Evolutionary conservation across 37 sponge, comb jelly and placozoan species (phyloP), one percentile per base, ranked within the genome.

Genomic region (Aplysina aerophoba): DNA sequence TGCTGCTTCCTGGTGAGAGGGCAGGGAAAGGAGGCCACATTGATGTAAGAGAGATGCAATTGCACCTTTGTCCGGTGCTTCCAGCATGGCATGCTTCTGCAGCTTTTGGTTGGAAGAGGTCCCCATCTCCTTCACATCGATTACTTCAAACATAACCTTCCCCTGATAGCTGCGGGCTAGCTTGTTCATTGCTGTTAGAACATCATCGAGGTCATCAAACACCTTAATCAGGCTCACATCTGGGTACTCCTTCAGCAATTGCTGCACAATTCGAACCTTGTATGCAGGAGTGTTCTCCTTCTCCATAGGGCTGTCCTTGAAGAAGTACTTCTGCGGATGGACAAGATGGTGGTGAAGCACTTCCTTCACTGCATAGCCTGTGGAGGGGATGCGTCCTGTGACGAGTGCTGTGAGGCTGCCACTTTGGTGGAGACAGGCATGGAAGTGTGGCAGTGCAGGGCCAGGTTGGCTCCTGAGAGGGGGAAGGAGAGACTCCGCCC

Each of bases 161-260:
- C 68, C 35, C 14, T 40, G 31, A 56, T 55, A 19, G 54, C 24
- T 24, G 38, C 33, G 59, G 15, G 94, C 75, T 30, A 96, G 53
- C 0, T 63, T 57, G 6, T 85, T 77, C 25, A 96, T 73, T 30
- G 85, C 91, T 16, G 81, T 63, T 16, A 96, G 73, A 35, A 93
- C 93, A 35, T 88, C 90, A 24, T 68, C 73, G 44, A 74, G 37
- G 66, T 96, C 96, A 55, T 96, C 96, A 91, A 94, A 96, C 37
- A 96, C 66, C 57, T 93, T 91, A 27, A 96, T 85, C 30, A 15
- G 30, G 11, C 11, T 39, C 20, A 90, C 85, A 28, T 83, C 20
- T 0, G 90, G 91, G 59, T 74, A 84, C 58, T 88, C 74, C 5
- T 60, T 61, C 25, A 96, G 62, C 0, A 96, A 79, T 53, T 87